Percentiles rank a stretch among this genome's conserved stretches.
phyloP scores from a whole-genome alignment of 1,140 invertebrate species.

The Zophobas atratus region DNA sequence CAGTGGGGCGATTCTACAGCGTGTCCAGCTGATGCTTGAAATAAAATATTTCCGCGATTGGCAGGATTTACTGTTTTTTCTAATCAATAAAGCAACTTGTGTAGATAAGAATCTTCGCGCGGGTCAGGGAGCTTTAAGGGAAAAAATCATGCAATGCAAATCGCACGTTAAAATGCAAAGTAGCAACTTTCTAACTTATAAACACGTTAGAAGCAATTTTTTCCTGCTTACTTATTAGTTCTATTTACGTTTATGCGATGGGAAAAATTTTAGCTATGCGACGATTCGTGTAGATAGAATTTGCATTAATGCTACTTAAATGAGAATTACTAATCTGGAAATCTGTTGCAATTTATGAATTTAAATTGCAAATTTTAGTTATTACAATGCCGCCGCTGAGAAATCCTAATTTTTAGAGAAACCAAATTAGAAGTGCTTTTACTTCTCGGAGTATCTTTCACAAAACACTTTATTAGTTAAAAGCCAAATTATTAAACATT shows the following conservation, averaged over 20 bases:
- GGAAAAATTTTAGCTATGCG: constrained; percentile 5
- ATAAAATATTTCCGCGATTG: constrained; percentile 21
- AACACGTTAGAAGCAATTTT: constrained; percentile 35
- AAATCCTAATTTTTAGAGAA: constrained; percentile 17
- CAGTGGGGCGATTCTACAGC: not conserved
- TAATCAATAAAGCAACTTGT: constrained; percentile 36
- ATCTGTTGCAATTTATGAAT: constrained; percentile 31
- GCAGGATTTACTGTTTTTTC: constrained; percentile 22
- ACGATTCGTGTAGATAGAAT: constrained; percentile 14
- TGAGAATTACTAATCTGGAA: constrained; percentile 15
- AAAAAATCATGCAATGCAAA: constrained; percentile 41
- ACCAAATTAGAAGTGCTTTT: not conserved
- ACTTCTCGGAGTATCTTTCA: too few species aligned
- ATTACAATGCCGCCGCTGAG: constrained; percentile 13
- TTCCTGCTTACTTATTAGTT: constrained; percentile 28
- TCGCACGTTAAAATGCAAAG: constrained; percentile 38
- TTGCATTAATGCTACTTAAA: constrained; percentile 34
- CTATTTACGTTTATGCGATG: constrained; percentile 13
- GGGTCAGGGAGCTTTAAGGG: constrained; percentile 25
- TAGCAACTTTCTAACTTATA: constrained; percentile 35
- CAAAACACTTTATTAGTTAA: too few species aligned
- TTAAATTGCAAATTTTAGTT: constrained; percentile 25
- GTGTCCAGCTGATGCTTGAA: constrained; percentile 4
- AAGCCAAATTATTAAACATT: too few species aligned
- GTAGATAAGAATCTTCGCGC: constrained; percentile 28